Percentiles rank a stretch among this genome's conserved stretches.
These are phyloP conservation scores for Agrilus cyanescens DNA, from an alignment of 2,888 invertebrate genomes.

Conservation along the genomic window DNA sequence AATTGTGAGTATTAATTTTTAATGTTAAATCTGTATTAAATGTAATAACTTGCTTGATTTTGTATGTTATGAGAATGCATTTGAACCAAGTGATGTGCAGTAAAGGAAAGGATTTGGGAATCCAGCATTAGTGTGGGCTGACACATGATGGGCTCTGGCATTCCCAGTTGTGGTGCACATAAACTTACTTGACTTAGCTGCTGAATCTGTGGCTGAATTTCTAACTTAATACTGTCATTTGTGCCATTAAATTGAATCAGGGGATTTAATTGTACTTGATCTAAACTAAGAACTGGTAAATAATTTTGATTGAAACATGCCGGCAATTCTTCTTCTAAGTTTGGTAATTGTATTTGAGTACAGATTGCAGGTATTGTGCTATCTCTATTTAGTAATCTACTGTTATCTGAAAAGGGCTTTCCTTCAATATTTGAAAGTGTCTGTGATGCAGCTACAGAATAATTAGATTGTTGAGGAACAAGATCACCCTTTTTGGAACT, in stretches of 20 bases:
- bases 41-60: constrained; percentile 11
- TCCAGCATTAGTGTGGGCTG: constrained; percentile 30
- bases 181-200: constrained; percentile 27
- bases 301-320: constrained; percentile 16
- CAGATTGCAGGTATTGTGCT: too few species aligned
- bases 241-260: constrained; percentile 23
- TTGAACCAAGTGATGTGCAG: constrained; percentile 27
- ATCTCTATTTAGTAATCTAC: too few species aligned
- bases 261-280: constrained; percentile 18
- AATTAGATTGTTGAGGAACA: too few species aligned
- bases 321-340: neutral
- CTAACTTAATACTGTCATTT: constrained; percentile 22
- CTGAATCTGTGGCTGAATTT: constrained; percentile 19
- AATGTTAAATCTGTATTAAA: too few species aligned
- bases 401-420: too few species aligned
- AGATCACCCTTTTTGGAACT: too few species aligned
- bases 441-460: too few species aligned
- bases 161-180: constrained; percentile 23
- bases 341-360: constrained; percentile 2
- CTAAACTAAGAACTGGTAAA: constrained; percentile 22
- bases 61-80: constrained; percentile 23
- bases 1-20: too few species aligned
- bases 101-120: constrained; percentile 26
- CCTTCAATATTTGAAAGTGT: too few species aligned
- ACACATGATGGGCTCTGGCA: constrained; percentile 28